These are phyloP conservation scores for Papilio gigon DNA, from an alignment of 2,888 invertebrate species.

Conservation along the genomic window DNA sequence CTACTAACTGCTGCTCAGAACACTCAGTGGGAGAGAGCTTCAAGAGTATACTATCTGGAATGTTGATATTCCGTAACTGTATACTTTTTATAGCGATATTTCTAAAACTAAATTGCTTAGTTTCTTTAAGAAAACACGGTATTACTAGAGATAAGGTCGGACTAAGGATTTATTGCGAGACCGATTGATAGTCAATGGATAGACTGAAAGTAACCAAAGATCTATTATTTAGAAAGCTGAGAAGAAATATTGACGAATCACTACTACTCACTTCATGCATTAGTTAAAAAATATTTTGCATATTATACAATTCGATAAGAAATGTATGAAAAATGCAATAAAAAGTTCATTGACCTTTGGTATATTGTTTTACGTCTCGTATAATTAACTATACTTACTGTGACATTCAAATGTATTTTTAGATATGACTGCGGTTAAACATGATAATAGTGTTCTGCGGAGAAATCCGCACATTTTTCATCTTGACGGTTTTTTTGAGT, in stretches of 20 bases:
- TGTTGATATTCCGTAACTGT: background rate
- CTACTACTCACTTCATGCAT: too few species aligned
- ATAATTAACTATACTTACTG: background rate
- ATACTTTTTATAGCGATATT: background rate
- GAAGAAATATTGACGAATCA: too few species aligned
- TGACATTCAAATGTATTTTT: conserved; percentile 6
- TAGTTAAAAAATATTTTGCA: background rate
- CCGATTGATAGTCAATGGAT: too few species aligned
- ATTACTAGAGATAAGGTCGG: too few species aligned
- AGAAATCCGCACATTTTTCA: background rate
- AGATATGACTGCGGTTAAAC: background rate
- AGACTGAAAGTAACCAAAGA: too few species aligned
- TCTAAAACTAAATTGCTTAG: background rate
- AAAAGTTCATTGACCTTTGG: background rate
- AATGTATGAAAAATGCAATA: conserved; percentile 6
- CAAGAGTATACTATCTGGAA: background rate
- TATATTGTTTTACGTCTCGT: background rate
- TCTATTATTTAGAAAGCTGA: too few species aligned
- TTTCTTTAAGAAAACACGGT: background rate
- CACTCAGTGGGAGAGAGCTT: background rate
- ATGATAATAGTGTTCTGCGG: background rate
- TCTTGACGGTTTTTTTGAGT: too few species aligned
- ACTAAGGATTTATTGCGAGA: too few species aligned
- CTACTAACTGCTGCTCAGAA: background rate
- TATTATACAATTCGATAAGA: background rate